A percentile compares a stretch with the other conserved stretches of the same genome.
Evolutionary conservation across 30 jellyfish, hydroid and myxozoan species (phyloP).

Genomic region (Mastigias papua): DNA sequence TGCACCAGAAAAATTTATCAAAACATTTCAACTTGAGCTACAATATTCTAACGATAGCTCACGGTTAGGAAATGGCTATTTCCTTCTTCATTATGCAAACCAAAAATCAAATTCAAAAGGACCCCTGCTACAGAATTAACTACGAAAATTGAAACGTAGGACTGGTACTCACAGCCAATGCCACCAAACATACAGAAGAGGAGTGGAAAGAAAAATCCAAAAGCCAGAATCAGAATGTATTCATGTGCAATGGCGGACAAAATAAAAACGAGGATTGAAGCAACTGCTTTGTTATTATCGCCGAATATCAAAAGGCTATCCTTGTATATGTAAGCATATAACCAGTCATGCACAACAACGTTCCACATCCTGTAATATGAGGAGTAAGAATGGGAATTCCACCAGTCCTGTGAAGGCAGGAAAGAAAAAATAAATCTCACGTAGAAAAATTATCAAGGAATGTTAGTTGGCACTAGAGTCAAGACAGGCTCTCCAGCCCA

Average conservation of each 20-base stretch:
- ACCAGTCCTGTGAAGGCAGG: constrained; percentile 85
- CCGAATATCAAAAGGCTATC: constrained; percentile 76
- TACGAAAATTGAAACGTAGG: no score
- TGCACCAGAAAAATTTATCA: no score
- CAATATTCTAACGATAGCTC: no score
- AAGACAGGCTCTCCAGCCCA: no score
- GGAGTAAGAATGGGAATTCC: constrained; percentile 90
- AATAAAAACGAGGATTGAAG: constrained; percentile 74
- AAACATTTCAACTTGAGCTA: no score
- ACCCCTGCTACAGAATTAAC: no score
- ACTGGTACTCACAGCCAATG: constrained; percentile 81
- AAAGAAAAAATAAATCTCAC: no score
- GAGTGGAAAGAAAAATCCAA: constrained; percentile 91
- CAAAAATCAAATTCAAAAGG: no score
- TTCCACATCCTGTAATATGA: constrained; percentile 96
- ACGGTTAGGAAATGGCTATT: no score
- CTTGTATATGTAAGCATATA: constrained; percentile 84
- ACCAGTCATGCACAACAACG: constrained; percentile 97
- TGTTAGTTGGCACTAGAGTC: no score
- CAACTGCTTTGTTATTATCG: constrained; percentile 66
- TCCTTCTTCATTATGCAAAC: no score
- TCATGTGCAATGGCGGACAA: constrained; percentile 92
- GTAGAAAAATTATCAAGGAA: no score
- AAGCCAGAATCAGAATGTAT: constrained; percentile 84
- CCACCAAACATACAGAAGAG: constrained; percentile 92